phyloP scores from a whole-genome alignment of 2,888 invertebrate species.

The Sphecodes monilicornis region DNA sequence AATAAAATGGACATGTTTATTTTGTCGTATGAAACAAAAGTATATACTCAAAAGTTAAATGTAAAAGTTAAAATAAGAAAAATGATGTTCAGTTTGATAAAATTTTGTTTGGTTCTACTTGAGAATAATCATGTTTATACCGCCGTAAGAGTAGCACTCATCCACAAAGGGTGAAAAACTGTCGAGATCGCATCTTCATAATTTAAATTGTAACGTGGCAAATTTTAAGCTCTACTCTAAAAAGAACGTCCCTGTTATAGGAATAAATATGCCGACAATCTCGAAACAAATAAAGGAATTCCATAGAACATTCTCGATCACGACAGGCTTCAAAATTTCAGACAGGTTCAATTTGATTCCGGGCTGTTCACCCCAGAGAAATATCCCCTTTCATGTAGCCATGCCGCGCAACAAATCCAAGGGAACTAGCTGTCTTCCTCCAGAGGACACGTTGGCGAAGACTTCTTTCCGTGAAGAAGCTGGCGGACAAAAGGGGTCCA shows the following conservation, averaged over 20 bases:
- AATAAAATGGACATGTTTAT: too few species aligned
- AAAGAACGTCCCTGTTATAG: not conserved
- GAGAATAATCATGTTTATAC: too few species aligned
- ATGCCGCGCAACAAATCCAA: conserved; percentile 8
- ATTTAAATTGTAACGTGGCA: too few species aligned
- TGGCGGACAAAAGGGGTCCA: conserved; percentile 24
- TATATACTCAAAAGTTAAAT: too few species aligned
- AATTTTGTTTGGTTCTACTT: too few species aligned
- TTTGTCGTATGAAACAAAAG: too few species aligned
- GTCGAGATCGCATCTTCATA: too few species aligned
- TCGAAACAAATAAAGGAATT: not conserved
- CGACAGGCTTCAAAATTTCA: not conserved
- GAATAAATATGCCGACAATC: not conserved
- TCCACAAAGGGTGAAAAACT: too few species aligned
- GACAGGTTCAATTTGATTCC: not conserved
- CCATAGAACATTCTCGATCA: not conserved
- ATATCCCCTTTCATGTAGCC: not conserved
- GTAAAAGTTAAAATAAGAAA: too few species aligned
- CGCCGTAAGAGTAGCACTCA: too few species aligned
- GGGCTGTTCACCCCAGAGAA: not conserved
- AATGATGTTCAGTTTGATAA: too few species aligned
- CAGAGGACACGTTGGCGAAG: conserved; percentile 11
- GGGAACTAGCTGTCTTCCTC: conserved; percentile 2
- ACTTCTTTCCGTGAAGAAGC: conserved; percentile 3
- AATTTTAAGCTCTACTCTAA: not conserved